Conservation (phyloP, 2,888 invertebrate species). For the Cheilosia grossa region DNA sequence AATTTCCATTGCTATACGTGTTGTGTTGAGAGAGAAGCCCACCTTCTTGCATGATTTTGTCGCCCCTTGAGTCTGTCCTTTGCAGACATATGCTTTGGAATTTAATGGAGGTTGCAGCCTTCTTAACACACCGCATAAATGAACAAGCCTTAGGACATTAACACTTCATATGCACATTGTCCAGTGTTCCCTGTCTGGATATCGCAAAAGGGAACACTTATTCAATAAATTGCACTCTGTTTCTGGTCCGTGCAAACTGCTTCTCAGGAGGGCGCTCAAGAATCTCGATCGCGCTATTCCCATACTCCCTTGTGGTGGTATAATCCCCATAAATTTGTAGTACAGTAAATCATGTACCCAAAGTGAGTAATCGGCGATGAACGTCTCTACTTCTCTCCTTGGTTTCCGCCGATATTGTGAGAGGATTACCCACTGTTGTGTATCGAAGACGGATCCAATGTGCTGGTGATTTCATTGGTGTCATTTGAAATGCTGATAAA, state of each 20-base stretch:
- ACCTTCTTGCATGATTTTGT: neutral
- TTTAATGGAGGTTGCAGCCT: constrained; percentile 29
- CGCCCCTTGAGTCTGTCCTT: neutral
- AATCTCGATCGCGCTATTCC: constrained; percentile 3
- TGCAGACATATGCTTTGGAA: neutral
- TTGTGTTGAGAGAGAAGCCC: neutral
- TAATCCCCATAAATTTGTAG: constrained; percentile 59
- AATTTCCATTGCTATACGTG: neutral
- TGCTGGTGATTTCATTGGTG: constrained; percentile 42
- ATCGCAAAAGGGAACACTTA: neutral
- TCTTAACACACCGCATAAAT: constrained; percentile 13
- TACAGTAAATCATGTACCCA: constrained; percentile 59
- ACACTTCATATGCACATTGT: constrained; percentile 42
- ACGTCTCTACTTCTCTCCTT: constrained; percentile 6
- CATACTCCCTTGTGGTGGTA: constrained; percentile 31
- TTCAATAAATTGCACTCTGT: constrained; percentile 42
- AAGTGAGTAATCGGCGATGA: constrained; percentile 60
- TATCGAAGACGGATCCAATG: constrained; percentile 6
- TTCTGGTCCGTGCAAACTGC: constrained; percentile 26
- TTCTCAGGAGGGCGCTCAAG: constrained; percentile 16
- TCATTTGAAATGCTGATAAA: constrained; percentile 62
- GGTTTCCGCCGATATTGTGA: constrained; percentile 18
- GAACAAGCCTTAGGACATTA: constrained; percentile 31
- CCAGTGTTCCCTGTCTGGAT: neutral
- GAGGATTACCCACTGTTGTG: constrained; percentile 33